A percentile compares a stretch with the other conserved stretches of the same genome.
Evolutionary conservation across 2,113 vertebrate species (phyloP).

Genomic region (Atherinomorus stipes): DNA sequence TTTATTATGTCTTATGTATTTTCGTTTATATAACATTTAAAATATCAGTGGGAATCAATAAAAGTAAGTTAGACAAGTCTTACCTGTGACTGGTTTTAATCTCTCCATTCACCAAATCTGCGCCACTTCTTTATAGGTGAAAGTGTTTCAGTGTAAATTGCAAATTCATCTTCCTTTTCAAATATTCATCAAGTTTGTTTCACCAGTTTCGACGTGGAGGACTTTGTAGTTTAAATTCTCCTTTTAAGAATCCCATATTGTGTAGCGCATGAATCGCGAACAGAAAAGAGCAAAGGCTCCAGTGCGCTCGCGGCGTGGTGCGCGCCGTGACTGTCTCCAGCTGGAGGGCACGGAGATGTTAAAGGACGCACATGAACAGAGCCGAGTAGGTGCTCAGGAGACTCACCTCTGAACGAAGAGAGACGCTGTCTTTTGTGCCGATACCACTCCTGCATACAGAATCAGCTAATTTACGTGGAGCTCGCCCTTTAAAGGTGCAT

Average conservation of each 20-base stretch:
- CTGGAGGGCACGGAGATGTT: constrained; percentile 33
- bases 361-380: constrained; percentile 20
- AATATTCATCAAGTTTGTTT: constrained; percentile 36
- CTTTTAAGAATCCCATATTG: constrained; percentile 9
- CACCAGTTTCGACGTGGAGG: constrained; percentile 8
- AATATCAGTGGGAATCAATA: too few relatives aligned
- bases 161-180: neutral
- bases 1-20: too few relatives aligned
- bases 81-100: constrained; percentile 43
- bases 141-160: constrained; percentile 7
- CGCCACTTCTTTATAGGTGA: constrained; percentile 5
- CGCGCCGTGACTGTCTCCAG: constrained; percentile 34
- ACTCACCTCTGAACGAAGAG: constrained; percentile 38
- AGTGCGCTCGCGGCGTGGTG: constrained; percentile 23
- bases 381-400: constrained; percentile 34
- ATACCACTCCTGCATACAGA: constrained; percentile 4
- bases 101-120: neutral
- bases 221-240: neutral
- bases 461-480: neutral
- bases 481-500: neutral
- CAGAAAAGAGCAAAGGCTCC: neutral
- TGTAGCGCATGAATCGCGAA: neutral
- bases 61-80: neutral
- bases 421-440: neutral
- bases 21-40: too few relatives aligned